A percentile compares a stretch with the other conserved stretches of the same genome.
Conservation (phyloP, 2,113 vertebrate species). For the Spheniscus mendiculus region DNA sequence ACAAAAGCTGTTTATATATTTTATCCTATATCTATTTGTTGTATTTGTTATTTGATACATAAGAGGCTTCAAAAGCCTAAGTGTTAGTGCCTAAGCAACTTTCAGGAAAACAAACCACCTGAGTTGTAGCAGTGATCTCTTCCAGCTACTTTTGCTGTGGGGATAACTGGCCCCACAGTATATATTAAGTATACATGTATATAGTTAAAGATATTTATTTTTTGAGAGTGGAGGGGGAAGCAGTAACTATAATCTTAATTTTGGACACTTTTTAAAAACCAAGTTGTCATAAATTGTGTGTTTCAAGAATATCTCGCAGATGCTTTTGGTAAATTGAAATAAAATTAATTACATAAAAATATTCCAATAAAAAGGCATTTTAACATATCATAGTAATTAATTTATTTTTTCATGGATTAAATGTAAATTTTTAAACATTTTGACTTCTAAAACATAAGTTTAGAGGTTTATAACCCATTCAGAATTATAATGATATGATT, state of each 20-base stretch:
- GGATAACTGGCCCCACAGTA: background rate
- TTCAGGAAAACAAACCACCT: background rate
- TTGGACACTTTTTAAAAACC: background rate
- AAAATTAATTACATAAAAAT: background rate
- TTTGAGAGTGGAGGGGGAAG: background rate
- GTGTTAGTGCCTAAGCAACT: background rate
- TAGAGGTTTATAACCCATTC: slow-evolving; percentile 5
- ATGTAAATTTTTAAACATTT: background rate
- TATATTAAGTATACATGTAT: background rate
- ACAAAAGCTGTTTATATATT: background rate
- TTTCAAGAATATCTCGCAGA: background rate
- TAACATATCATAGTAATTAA: background rate
- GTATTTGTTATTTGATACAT: background rate
- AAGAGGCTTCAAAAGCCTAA: background rate
- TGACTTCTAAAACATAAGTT: background rate
- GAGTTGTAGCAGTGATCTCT: background rate
- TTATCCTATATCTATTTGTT: background rate
- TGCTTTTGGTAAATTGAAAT: background rate
- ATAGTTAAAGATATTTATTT: background rate
- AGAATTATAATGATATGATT: background rate
- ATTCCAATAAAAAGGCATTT: background rate
- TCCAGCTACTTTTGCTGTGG: background rate
- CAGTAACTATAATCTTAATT: background rate
- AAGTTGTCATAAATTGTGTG: background rate
- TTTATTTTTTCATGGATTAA: background rate